phyloP scores from a whole-genome alignment of 2,113 vertebrate species.

The Petromus typicus region DNA sequence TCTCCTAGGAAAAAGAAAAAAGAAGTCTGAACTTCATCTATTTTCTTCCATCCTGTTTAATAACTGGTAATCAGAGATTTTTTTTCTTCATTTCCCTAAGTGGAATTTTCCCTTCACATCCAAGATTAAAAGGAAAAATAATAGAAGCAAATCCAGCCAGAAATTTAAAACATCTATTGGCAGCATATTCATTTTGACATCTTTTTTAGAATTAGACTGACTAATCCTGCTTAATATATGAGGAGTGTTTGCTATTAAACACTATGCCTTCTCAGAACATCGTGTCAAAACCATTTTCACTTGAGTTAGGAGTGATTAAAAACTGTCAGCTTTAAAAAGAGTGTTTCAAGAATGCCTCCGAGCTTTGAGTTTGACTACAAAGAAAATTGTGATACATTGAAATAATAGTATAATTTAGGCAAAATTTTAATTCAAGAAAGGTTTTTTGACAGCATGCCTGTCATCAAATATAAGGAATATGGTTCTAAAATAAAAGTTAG shows the following conservation, averaged over 20 bases:
- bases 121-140: conserved; percentile 44
- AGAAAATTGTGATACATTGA: conserved; percentile 81
- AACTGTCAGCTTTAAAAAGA: conserved; percentile 79
- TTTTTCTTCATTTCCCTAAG: conserved; percentile 65
- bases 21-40: conserved; percentile 24
- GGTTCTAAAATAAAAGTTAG: not conserved
- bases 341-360: conserved; percentile 78
- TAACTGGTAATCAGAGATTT: conserved; percentile 68
- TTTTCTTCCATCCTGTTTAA: conserved; percentile 73
- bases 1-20: conserved; percentile 64
- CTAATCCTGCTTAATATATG: conserved; percentile 67
- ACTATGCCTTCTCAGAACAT: conserved; percentile 57
- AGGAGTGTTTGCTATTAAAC: conserved; percentile 73
- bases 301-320: conserved; percentile 72
- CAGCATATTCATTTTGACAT: conserved; percentile 69
- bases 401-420: conserved; percentile 78
- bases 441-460: conserved; percentile 29
- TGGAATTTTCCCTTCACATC: conserved; percentile 57
- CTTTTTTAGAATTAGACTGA: conserved; percentile 71
- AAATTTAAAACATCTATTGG: conserved; percentile 64
- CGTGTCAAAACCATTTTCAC: conserved; percentile 82
- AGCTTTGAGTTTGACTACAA: conserved; percentile 80
- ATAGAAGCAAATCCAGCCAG: conserved; percentile 70
- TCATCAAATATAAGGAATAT: conserved; percentile 70
- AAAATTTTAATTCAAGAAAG: conserved; percentile 76